Percentiles rank a stretch among this genome's conserved stretches.
These are phyloP conservation scores for Phataginus tetradactyla DNA, from an alignment of 2,797 vertebrate genomes.

Conservation along the genomic window DNA sequence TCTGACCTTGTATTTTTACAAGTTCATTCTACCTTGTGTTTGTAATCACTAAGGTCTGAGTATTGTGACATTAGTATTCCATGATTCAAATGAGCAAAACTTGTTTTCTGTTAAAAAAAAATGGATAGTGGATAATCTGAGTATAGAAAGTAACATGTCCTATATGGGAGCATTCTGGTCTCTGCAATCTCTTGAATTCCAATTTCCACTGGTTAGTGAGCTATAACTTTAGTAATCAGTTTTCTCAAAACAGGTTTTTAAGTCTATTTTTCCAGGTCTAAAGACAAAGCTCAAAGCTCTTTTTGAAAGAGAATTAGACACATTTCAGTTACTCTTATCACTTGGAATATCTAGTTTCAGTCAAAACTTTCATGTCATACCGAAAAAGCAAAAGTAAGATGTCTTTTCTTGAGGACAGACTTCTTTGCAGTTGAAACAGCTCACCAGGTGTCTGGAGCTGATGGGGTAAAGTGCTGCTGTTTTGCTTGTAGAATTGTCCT, in stretches of 20 bases:
- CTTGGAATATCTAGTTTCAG: background rate
- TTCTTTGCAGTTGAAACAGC: background rate
- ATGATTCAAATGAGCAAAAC: slow-evolving; percentile 26
- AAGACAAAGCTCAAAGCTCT: background rate
- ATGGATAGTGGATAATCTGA: background rate
- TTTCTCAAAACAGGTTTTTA: slow-evolving; percentile 34
- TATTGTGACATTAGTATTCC: background rate
- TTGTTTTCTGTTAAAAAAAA: slow-evolving; percentile 32
- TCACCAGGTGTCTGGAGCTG: background rate
- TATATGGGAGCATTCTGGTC: background rate
- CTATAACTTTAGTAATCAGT: background rate
- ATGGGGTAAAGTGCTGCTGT: background rate
- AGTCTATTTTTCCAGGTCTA: background rate
- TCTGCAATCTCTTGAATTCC: background rate
- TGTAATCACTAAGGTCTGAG: background rate
- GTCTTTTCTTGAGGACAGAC: background rate
- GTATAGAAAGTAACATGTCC: background rate
- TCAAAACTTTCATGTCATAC: background rate
- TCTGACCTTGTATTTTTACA: background rate
- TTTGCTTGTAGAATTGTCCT: background rate
- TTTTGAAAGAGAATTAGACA: slow-evolving; percentile 10
- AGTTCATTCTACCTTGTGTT: background rate
- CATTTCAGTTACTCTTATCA: background rate
- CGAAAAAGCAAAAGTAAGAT: slow-evolving; percentile 1
- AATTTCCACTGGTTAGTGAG: background rate